These are phyloP conservation scores for Acleris laterana DNA, from an alignment of 2,888 invertebrate species.

Conservation along the genomic window DNA sequence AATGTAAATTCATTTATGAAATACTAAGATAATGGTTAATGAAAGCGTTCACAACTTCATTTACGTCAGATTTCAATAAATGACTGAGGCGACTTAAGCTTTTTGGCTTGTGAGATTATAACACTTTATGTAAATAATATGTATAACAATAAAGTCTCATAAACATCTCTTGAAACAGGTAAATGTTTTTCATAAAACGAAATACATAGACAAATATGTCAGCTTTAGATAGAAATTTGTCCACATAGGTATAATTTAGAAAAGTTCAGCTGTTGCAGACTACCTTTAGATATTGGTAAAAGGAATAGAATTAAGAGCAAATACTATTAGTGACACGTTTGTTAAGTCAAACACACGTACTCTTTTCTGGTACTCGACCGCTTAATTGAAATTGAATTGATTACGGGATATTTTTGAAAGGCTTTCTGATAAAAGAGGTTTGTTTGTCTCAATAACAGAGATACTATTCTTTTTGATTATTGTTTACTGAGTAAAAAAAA, in stretches of 20 bases:
- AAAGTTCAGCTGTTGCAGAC: conserved; percentile 32
- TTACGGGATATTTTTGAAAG: no score
- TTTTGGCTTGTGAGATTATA: conserved; percentile 48
- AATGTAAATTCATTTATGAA: conserved; percentile 34
- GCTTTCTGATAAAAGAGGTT: no score
- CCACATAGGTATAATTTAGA: conserved; percentile 49
- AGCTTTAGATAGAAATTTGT: conserved; percentile 41
- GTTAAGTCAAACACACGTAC: conserved; percentile 47
- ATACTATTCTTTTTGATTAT: no score
- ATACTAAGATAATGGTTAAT: conserved; percentile 19
- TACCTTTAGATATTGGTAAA: conserved; percentile 50
- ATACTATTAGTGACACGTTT: conserved; percentile 47
- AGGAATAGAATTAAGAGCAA: conserved; percentile 49
- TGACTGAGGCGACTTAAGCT: conserved; percentile 51
- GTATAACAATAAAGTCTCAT: conserved; percentile 33
- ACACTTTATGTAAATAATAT: conserved; percentile 36
- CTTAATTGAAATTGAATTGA: no score
- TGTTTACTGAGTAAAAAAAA: no score
- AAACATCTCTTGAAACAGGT: conserved; percentile 36
- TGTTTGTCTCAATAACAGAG: no score
- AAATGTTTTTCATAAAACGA: conserved; percentile 31
- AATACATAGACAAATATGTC: conserved; percentile 18
- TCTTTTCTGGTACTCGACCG: neutral
- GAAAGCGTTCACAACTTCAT: conserved; percentile 18
- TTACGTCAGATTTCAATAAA: conserved; percentile 30